These are phyloP conservation scores for Malurus leucopterus DNA, from an alignment of 2,797 vertebrate species.

Conservation along the genomic window DNA sequence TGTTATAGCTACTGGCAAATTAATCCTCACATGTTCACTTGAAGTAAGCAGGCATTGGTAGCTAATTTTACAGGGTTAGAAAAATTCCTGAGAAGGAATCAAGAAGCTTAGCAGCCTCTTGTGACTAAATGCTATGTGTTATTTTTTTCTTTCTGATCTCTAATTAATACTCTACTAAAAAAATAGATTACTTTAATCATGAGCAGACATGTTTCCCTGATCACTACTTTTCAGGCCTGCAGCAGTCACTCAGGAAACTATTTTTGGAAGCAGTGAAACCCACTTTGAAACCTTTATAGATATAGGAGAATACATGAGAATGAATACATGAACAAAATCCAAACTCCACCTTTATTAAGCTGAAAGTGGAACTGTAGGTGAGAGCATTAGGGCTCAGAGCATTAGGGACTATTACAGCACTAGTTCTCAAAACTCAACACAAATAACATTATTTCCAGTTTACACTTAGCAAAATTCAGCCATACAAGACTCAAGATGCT, in stretches of 20 bases:
- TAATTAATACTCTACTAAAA: slow-evolving; percentile 69
- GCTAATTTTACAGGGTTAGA: not conserved
- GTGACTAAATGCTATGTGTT: slow-evolving; percentile 45
- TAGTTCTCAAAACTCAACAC: not conserved
- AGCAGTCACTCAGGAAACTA: slow-evolving; percentile 55
- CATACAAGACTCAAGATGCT: not conserved
- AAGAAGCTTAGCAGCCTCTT: slow-evolving; percentile 54
- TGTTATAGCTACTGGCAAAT: not conserved
- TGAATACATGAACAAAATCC: slow-evolving; percentile 27
- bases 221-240: slow-evolving; percentile 49
- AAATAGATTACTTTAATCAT: slow-evolving; percentile 63
- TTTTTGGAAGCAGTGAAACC: slow-evolving; percentile 60
- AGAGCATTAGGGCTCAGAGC: not conserved
- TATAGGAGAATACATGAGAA: not conserved
- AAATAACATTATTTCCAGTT: not conserved
- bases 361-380: not conserved
- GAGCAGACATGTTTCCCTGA: slow-evolving; percentile 59
- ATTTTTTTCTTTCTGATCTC: slow-evolving; percentile 54
- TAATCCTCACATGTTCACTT: not conserved
- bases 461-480: not conserved
- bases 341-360: not conserved
- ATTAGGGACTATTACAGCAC: not conserved
- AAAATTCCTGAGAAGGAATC: not conserved
- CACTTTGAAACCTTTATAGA: slow-evolving; percentile 52
- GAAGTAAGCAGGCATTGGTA: not conserved